phyloP scores from a whole-genome alignment of 2,888 invertebrate genomes.

The Archips xylosteana region DNA sequence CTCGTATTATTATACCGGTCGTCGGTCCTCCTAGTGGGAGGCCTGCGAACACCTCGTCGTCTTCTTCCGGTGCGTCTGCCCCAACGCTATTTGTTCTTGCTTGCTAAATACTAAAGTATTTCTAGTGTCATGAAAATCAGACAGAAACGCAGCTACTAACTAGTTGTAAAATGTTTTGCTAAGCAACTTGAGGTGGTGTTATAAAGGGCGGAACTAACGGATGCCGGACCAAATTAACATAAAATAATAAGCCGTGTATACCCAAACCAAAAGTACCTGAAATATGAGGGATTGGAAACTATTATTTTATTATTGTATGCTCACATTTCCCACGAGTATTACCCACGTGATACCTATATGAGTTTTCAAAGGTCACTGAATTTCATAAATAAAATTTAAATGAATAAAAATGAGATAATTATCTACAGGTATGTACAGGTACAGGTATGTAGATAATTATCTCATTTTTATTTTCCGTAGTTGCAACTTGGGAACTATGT shows the following conservation, averaged over 20 bases:
- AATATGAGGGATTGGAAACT: slow-evolving; percentile 36
- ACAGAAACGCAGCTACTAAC: background rate
- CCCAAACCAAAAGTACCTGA: slow-evolving; percentile 37
- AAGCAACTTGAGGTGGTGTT: slow-evolving; percentile 24
- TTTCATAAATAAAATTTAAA: background rate
- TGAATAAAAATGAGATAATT: no score
- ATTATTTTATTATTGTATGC: slow-evolving; percentile 26
- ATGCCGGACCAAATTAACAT: slow-evolving; percentile 39
- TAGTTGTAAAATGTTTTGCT: slow-evolving; percentile 10
- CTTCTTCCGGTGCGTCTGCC: no score
- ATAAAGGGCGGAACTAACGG: slow-evolving; percentile 24
- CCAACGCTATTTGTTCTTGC: no score
- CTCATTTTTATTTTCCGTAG: no score
- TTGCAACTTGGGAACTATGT: no score
- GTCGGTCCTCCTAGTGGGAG: no score
- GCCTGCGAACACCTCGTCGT: no score
- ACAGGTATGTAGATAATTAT: no score
- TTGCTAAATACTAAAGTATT: no score
- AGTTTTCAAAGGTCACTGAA: slow-evolving; percentile 24
- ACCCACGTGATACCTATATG: slow-evolving; percentile 5
- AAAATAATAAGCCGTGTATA: slow-evolving; percentile 31
- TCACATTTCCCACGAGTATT: slow-evolving; percentile 17
- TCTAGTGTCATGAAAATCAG: background rate
- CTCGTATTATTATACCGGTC: no score
- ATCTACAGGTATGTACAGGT: no score